Base-by-base conservation (phyloP, 2,113 vertebrate genomes). In the Laticauda colubrina region DNA sequence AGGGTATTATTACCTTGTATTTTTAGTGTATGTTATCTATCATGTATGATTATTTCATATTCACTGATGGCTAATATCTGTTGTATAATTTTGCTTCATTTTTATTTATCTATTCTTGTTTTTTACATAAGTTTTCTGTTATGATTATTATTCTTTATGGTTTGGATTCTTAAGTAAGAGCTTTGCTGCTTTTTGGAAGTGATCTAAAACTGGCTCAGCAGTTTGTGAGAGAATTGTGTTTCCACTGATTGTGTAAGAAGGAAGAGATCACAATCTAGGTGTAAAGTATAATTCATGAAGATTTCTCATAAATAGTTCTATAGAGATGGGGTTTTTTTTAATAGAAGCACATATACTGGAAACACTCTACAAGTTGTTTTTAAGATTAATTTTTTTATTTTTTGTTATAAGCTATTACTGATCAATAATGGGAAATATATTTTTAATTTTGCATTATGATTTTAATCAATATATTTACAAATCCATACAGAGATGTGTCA, bases 141-240 rank as follows among this genome's bases (percentile, higher is more conserved):
- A 1, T 23, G 2, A 14, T 53, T 87, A 14, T 53, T 87, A 18
- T 0, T 94, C 90, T 29, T 9, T 26, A 0, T 89, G 34, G 53
- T 90, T 87, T 43, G 39, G 21, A 87, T 29, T 0, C 0, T 86
- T 81, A 93, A 85, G 87, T 90, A 91, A 43, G 1, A 5, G 29
- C 24, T 94, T 9, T 0, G 10, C 2, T 56, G 26, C 1, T 4
- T 2, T 90, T 89, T 64, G 57, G 11, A n/a, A 93, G 92, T 59
- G 34, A 61, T 93, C 92, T 59, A 92, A 45, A 61, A 69, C 55
- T 43, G 7, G 21, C 89, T 91, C 93, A 94, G 90, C 92, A 91
- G 88, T 94, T 93, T 4, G 0, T 54, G 21, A 59, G 48, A 59
- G 11, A 94, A 91, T 89, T 95, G 94, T 86, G 12, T 96, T 93